phyloP scores from a whole-genome alignment of 2,113 vertebrate genomes.

The Aldabrachelys gigantea region DNA sequence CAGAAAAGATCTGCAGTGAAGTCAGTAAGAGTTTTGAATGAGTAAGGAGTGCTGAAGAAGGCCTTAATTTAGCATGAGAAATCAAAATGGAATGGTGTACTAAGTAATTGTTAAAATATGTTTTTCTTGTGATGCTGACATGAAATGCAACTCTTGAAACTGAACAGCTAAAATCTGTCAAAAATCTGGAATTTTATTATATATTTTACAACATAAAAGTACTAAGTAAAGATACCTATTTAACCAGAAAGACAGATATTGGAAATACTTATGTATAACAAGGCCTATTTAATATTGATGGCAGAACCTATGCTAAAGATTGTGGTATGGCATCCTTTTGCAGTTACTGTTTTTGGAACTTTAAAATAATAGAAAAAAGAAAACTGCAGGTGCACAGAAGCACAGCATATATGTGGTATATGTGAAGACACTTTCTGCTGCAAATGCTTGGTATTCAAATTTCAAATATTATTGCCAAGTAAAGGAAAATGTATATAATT shows the following conservation, averaged over 20 bases:
- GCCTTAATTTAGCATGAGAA: fast-evolving
- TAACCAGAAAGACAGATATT: background rate
- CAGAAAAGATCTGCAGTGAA: background rate
- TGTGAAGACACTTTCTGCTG: background rate
- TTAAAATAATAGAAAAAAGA: background rate
- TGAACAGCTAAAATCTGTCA: background rate
- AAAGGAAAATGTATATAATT: background rate
- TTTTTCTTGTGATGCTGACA: background rate
- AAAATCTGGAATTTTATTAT: background rate
- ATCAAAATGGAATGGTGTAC: background rate
- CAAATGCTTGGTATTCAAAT: background rate
- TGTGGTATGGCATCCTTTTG: background rate
- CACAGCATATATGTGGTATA: background rate
- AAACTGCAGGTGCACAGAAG: background rate
- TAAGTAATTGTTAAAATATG: background rate
- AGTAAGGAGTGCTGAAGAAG: background rate
- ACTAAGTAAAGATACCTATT: background rate
- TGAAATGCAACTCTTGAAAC: background rate
- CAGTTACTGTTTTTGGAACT: background rate
- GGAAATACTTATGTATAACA: background rate
- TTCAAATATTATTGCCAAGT: background rate
- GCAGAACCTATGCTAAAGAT: fast-evolving
- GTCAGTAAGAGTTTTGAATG: background rate
- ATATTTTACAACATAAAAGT: background rate
- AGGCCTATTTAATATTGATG: background rate